Percentiles rank a stretch among this genome's conserved stretches.
phyloP scores from a whole-genome alignment of 2,888 invertebrate genomes.

The Drosophila pegasa region DNA sequence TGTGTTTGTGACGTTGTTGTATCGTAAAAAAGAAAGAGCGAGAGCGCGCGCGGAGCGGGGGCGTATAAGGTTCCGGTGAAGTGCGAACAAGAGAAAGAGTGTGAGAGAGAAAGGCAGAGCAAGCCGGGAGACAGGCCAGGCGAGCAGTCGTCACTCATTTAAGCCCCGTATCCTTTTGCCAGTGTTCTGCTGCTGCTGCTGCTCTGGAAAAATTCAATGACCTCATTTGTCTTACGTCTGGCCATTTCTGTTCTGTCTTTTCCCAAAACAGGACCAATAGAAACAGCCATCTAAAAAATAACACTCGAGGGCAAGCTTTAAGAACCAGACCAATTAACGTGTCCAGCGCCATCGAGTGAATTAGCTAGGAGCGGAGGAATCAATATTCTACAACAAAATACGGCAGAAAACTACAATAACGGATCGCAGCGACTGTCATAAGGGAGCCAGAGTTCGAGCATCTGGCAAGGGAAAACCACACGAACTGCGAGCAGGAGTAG shows the following conservation, averaged over 20 bases:
- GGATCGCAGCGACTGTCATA: conserved; percentile 28
- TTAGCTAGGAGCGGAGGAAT: conserved; percentile 11
- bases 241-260: conserved; percentile 60
- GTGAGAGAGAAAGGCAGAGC: conserved; percentile 33
- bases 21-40: conserved; percentile 57
- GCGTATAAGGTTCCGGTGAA: conserved; percentile 66
- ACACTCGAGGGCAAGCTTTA: conserved; percentile 52
- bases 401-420: conserved; percentile 6
- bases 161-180: conserved; percentile 46
- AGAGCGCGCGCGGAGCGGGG: conserved; percentile 55
- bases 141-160: conserved; percentile 48
- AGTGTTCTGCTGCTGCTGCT: conserved; percentile 36
- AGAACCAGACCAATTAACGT: conserved; percentile 37
- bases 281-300: conserved; percentile 40
- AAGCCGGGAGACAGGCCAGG: conserved; percentile 39
- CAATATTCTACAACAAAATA: conserved; percentile 1
- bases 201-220: conserved; percentile 73
- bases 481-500: conserved; percentile 28
- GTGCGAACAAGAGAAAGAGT: conserved; percentile 30
- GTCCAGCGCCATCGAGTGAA: conserved; percentile 52
- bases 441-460: conserved; percentile 31
- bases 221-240: conserved; percentile 77
- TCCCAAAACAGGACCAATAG: conserved; percentile 47
- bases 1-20: conserved; percentile 72
- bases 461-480: conserved; percentile 39